Percentiles rank a stretch among this genome's conserved stretches.
Evolutionary conservation across 1,140 invertebrate species (phyloP).

Genomic region (Caenorhabditis elegans): DNA sequence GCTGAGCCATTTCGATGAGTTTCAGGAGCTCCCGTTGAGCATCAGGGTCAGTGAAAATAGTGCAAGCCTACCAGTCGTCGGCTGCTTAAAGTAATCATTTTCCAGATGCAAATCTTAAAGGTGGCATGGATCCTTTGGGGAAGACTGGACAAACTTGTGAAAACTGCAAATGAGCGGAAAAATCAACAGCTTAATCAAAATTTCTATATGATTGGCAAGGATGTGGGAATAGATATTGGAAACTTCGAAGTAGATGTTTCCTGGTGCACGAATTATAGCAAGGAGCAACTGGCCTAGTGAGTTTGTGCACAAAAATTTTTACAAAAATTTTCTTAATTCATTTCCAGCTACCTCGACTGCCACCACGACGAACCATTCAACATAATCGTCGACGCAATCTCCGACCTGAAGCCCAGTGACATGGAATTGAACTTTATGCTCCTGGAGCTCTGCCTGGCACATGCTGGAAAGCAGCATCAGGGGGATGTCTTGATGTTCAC

Average conservation of each 20-base stretch:
- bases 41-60: not conserved
- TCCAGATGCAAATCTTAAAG: constrained; percentile 1
- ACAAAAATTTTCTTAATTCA: no score
- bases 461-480: not conserved
- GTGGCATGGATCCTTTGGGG: not conserved
- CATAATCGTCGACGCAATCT: not conserved
- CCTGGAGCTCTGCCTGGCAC: not conserved
- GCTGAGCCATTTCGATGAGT: not conserved
- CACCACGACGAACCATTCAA: not conserved
- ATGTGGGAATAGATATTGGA: not conserved
- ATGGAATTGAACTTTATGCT: not conserved
- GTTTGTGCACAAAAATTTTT: not conserved
- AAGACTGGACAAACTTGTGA: not conserved
- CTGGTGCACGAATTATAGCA: not conserved
- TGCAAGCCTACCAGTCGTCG: no score
- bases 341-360: not conserved
- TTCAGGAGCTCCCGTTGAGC: not conserved
- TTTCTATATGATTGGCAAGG: not conserved
- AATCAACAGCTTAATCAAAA: not conserved
- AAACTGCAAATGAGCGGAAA: not conserved
- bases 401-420: not conserved
- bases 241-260: not conserved
- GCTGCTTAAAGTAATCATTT: not conserved
- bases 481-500: not conserved
- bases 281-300: not conserved